Evolutionary conservation across 92 coral and sea anemone genomes (phyloP).

Genomic region (Parazoanthus atlanticus): DNA sequence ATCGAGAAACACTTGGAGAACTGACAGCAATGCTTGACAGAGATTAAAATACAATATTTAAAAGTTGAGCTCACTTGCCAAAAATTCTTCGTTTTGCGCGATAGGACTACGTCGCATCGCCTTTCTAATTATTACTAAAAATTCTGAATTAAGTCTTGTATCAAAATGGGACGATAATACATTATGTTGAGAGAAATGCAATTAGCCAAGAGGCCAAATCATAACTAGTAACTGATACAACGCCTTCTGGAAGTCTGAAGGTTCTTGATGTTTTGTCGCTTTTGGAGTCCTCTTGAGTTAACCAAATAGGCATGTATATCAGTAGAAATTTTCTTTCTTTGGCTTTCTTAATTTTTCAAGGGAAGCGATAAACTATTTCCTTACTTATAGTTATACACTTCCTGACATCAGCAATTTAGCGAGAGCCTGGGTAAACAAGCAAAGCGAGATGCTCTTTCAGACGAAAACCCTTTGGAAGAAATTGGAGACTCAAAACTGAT

Average conservation of each 20-base stretch:
- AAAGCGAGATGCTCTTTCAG: conserved; percentile 34
- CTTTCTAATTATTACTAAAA: not conserved
- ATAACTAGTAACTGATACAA: not conserved
- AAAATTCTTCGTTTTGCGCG: not conserved
- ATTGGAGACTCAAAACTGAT: conserved; percentile 66
- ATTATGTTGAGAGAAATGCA: not conserved
- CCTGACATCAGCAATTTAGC: conserved; percentile 42
- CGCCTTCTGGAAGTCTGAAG: conserved; percentile 9
- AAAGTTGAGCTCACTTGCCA: conserved; percentile 10
- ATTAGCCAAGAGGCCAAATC: not conserved
- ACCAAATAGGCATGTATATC: conserved; percentile 23
- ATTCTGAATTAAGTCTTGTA: not conserved
- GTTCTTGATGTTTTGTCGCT: not conserved
- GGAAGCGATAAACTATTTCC: conserved; percentile 30
- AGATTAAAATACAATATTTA: conserved; percentile 37
- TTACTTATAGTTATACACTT: conserved; percentile 28
- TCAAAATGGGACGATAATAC: not conserved
- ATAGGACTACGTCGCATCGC: not conserved
- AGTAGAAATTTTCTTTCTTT: conserved; percentile 18
- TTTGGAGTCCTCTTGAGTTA: conserved; percentile 10
- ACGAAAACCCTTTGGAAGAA: conserved; percentile 43
- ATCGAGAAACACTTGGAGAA: conserved; percentile 45
- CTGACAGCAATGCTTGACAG: conserved; percentile 32
- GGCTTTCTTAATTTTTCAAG: conserved; percentile 13
- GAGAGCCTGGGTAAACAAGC: conserved; percentile 29